phyloP scores from a whole-genome alignment of 2,113 vertebrate genomes.

The Myotis lucifugus region DNA sequence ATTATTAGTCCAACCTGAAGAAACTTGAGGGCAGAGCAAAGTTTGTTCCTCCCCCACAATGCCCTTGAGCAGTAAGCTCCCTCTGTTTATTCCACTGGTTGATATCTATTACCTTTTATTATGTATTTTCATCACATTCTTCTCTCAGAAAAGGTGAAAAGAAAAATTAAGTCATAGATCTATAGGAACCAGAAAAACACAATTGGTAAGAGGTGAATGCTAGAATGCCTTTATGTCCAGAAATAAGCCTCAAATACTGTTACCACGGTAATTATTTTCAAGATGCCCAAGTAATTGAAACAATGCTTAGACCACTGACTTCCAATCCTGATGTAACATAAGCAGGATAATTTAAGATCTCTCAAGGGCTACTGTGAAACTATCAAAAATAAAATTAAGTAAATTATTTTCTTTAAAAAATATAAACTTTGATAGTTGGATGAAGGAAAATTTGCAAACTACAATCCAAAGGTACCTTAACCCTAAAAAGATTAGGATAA shows the following conservation, averaged over 20 bases:
- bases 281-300: not conserved
- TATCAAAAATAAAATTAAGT: slow-evolving; percentile 42
- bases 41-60: not conserved
- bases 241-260: not conserved
- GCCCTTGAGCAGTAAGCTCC: not conserved
- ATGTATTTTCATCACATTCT: not conserved
- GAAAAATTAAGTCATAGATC: not conserved
- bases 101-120: not conserved
- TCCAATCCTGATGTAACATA: not conserved
- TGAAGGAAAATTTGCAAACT: not conserved
- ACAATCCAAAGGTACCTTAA: not conserved
- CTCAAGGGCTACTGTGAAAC: not conserved
- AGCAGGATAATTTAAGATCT: not conserved
- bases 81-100: not conserved
- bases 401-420: slow-evolving; percentile 14
- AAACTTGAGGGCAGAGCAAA: not conserved
- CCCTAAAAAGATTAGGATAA: not conserved
- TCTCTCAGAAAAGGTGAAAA: slow-evolving; percentile 10
- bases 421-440: not conserved
- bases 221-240: not conserved
- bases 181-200: not conserved
- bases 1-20: not conserved
- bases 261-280: not conserved
- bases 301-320: not conserved
- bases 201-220: not conserved